Percentiles rank a stretch among this genome's conserved stretches.
phyloP scores from a whole-genome alignment of 1,140 invertebrate genomes.

The Heliconius melpomene region DNA sequence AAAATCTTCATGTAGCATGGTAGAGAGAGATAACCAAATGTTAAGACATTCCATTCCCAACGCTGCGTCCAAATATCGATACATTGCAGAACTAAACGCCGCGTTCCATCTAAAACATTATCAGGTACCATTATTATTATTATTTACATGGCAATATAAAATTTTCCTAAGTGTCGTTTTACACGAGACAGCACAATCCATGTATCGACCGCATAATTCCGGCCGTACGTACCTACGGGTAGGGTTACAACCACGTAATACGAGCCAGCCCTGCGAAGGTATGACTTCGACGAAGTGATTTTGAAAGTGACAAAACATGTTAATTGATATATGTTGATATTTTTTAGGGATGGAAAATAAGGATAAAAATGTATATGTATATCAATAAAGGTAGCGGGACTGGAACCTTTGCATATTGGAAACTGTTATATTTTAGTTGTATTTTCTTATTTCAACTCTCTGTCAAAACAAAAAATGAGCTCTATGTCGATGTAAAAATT shows the following conservation, averaged over 20 bases:
- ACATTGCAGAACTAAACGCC: no score
- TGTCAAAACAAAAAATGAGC: no score
- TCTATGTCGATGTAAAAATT: no score
- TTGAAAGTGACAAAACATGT: conserved; percentile 39
- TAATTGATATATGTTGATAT: conserved; percentile 18
- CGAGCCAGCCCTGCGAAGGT: conserved; percentile 34
- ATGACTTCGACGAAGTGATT: conserved; percentile 36
- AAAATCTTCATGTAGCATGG: no score
- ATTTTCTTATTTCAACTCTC: no score
- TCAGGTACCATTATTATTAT: neutral
- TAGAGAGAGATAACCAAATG: no score
- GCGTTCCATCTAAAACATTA: no score
- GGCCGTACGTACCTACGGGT: conserved; percentile 31
- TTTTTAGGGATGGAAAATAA: neutral
- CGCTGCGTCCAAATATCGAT: no score
- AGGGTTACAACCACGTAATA: conserved; percentile 44
- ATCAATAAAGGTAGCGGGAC: no score
- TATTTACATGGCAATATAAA: neutral
- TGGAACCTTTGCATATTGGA: no score
- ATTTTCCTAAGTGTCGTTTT: conserved; percentile 34
- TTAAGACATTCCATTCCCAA: no score
- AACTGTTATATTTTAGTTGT: no score
- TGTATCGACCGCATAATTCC: conserved; percentile 47
- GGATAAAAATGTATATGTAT: neutral
- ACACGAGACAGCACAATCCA: conserved; percentile 36